Evolutionary conservation across 2,113 vertebrate species (phyloP).

Genomic region (Myotis brandtii): DNA sequence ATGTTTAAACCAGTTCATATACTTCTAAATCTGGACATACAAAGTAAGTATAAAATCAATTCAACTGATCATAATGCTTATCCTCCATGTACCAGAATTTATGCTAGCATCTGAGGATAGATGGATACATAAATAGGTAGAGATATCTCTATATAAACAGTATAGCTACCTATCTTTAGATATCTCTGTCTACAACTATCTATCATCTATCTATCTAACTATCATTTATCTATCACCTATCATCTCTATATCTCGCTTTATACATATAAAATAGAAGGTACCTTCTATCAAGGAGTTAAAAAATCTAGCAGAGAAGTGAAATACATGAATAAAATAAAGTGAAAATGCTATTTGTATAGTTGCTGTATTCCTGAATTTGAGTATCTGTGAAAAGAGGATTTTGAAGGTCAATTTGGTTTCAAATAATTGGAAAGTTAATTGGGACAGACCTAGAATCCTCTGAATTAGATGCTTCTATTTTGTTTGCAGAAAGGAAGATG

Average conservation of each 20-base stretch:
- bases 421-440: not conserved
- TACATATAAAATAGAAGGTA: not conserved
- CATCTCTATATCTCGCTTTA: not conserved
- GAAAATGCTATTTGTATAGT: not conserved
- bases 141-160: not conserved
- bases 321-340: not conserved
- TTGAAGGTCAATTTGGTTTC: not conserved
- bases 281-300: not conserved
- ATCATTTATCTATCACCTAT: not conserved
- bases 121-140: not conserved
- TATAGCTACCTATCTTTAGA: not conserved
- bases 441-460: not conserved
- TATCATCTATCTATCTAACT: not conserved
- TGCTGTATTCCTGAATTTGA: not conserved
- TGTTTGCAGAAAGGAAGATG: not conserved
- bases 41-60: not conserved
- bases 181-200: not conserved
- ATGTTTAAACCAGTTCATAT: not conserved
- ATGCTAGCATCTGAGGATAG: not conserved
- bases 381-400: not conserved
- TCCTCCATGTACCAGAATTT: not conserved
- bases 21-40: not conserved
- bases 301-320: not conserved
- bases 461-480: not conserved
- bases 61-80: not conserved